A percentile compares a stretch with the other conserved stretches of the same genome.
phyloP scores from a whole-genome alignment of 2,797 vertebrate genomes.

The Chaenodraco wilsoni region DNA sequence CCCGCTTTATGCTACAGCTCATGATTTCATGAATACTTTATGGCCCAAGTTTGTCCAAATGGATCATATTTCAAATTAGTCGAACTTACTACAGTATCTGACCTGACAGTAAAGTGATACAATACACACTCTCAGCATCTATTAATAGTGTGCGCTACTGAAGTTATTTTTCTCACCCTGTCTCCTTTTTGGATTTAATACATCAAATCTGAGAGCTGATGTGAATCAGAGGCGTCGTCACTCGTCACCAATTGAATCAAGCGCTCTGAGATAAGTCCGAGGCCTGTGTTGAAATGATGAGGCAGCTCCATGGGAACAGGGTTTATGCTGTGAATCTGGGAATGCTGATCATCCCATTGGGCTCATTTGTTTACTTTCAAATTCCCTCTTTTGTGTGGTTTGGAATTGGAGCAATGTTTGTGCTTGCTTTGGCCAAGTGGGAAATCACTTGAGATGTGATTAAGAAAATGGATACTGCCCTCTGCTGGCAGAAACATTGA shows the following conservation, averaged over 20 bases:
- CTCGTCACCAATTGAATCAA: constrained; percentile 68
- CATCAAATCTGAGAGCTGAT: constrained; percentile 50
- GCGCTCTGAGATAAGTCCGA: constrained; percentile 55
- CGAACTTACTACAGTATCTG: constrained; percentile 38
- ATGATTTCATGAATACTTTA: constrained; percentile 59
- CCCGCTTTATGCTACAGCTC: constrained; percentile 34
- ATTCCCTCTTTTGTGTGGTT: constrained; percentile 79
- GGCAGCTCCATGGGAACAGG: constrained; percentile 72
- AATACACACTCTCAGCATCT: constrained; percentile 40
- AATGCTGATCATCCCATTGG: constrained; percentile 75
- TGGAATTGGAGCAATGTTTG: constrained; percentile 76
- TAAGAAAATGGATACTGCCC: constrained; percentile 83
- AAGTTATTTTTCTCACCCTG: constrained; percentile 38
- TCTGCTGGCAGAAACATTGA: constrained; percentile 77
- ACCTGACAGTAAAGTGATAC: constrained; percentile 41
- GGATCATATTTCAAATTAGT: constrained; percentile 45
- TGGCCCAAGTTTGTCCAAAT: constrained; percentile 41
- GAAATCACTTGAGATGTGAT: constrained; percentile 62
- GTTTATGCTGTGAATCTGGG: constrained; percentile 69
- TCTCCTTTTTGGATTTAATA: constrained; percentile 26
- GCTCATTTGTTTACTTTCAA: constrained; percentile 80
- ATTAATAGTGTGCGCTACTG: constrained; percentile 47
- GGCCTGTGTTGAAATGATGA: constrained; percentile 65
- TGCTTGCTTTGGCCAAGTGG: constrained; percentile 64
- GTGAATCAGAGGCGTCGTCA: constrained; percentile 65